Evolutionary conservation across 2,888 invertebrate genomes (phyloP).

Genomic region (Aphodius sticticus): DNA sequence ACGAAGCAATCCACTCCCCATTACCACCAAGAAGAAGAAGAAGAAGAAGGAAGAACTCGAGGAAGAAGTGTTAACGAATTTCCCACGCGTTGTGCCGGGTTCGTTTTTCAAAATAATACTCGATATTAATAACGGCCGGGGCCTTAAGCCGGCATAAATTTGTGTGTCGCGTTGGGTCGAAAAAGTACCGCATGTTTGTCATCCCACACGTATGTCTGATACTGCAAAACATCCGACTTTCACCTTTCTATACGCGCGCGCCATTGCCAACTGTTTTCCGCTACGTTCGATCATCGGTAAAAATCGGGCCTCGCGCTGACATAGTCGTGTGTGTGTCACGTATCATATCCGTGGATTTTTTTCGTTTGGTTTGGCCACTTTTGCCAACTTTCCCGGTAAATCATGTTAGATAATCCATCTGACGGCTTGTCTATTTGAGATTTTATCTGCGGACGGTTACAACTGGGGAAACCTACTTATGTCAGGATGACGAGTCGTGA

Average conservation of each 20-base stretch:
- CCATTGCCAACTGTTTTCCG: neutral
- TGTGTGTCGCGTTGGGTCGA: neutral
- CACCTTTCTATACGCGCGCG: slow-evolving; percentile 33
- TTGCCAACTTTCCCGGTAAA: slow-evolving; percentile 6
- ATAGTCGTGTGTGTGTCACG: slow-evolving; percentile 20
- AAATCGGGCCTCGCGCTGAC: slow-evolving; percentile 9
- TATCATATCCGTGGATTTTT: slow-evolving; percentile 11
- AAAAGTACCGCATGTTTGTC: slow-evolving; percentile 28
- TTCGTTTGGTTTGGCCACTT: neutral
- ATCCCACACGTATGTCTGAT: slow-evolving; percentile 31
- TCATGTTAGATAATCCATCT: slow-evolving; percentile 14
- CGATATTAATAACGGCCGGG: neutral
- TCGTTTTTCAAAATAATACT: neutral
- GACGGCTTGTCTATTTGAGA: too few relatives aligned
- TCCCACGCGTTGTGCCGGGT: neutral
- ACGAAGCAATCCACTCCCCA: neutral
- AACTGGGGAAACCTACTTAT: too few relatives aligned
- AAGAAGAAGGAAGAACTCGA: neutral
- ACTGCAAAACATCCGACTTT: slow-evolving; percentile 33
- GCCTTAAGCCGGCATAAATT: neutral
- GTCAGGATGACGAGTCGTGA: too few relatives aligned
- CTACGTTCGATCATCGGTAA: slow-evolving; percentile 15
- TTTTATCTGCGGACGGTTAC: too few relatives aligned
- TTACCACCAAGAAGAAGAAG: neutral
- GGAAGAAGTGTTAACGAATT: neutral